Evolutionary conservation across 2,797 vertebrate genomes (phyloP).

Genomic region (Eremophila alpestris): DNA sequence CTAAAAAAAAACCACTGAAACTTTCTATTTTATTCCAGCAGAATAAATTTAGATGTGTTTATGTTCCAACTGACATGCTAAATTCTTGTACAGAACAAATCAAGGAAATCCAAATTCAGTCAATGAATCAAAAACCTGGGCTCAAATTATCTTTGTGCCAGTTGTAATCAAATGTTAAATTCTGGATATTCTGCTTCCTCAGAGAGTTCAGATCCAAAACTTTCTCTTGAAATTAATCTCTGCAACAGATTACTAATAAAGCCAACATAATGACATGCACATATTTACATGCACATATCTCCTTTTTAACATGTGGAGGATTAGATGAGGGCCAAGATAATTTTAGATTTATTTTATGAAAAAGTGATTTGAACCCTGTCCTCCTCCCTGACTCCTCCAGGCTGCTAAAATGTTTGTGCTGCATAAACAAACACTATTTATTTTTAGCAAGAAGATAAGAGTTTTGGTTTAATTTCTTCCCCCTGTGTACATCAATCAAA

Average conservation of each 20-base stretch:
- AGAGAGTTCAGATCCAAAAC: not conserved
- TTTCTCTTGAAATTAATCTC: not conserved
- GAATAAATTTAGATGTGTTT: not conserved
- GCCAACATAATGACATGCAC: not conserved
- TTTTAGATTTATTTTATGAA: not conserved
- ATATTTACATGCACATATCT: not conserved
- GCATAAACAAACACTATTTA: not conserved
- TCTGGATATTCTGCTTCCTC: not conserved
- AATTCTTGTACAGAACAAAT: not conserved
- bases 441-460: not conserved
- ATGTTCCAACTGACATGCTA: not conserved
- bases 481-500: not conserved
- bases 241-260: not conserved
- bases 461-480: not conserved
- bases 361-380: not conserved
- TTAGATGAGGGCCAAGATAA: not conserved
- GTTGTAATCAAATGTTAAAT: not conserved
- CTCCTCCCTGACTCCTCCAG: not conserved
- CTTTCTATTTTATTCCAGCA: not conserved
- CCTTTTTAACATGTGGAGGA: not conserved
- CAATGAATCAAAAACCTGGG: not conserved
- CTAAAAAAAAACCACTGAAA: not conserved
- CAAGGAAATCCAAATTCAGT: not conserved
- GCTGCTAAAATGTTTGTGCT: not conserved
- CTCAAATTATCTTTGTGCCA: not conserved